A percentile compares a stretch with the other conserved stretches of the same genome.
phyloP scores from a whole-genome alignment of 1,140 invertebrate genomes.

The Aphaenogaster ashmeadi region DNA sequence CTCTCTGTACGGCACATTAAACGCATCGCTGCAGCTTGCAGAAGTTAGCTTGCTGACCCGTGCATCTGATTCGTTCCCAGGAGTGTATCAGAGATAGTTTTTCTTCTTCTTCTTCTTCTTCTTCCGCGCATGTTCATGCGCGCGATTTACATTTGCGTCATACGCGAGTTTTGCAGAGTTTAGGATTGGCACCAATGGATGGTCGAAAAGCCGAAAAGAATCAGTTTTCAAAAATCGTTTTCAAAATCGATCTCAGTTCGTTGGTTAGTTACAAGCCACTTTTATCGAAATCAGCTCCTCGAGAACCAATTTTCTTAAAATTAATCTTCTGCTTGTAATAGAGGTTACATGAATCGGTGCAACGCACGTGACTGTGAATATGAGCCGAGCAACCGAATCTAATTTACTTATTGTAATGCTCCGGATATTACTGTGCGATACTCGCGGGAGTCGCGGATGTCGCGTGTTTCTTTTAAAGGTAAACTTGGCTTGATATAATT shows the following conservation, averaged over 20 bases:
- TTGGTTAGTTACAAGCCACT: background rate
- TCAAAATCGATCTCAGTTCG: background rate
- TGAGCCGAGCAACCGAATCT: background rate
- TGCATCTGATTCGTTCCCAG: conserved; percentile 6
- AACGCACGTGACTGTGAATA: background rate
- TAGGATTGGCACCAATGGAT: background rate
- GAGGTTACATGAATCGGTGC: conserved; percentile 7
- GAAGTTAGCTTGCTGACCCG: conserved; percentile 42
- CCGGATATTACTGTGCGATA: conserved; percentile 2
- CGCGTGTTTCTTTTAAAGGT: conserved; percentile 25
- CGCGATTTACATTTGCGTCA: conserved; percentile 27
- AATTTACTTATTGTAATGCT: conserved; percentile 7
- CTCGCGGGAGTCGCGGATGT: background rate
- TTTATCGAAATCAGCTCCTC: background rate
- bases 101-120: background rate
- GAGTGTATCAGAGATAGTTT: conserved; percentile 25
- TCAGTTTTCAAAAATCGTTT: conserved; percentile 6
- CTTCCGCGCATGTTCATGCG: background rate
- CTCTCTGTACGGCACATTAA: conserved; percentile 32
- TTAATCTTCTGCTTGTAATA: background rate
- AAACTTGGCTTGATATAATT: conserved; percentile 30
- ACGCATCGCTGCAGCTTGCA: conserved; percentile 29
- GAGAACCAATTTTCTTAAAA: background rate
- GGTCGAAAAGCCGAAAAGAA: background rate
- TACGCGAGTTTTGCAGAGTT: background rate